Conservation (phyloP, 2,113 vertebrate genomes). For the Stigmatopora argus region DNA sequence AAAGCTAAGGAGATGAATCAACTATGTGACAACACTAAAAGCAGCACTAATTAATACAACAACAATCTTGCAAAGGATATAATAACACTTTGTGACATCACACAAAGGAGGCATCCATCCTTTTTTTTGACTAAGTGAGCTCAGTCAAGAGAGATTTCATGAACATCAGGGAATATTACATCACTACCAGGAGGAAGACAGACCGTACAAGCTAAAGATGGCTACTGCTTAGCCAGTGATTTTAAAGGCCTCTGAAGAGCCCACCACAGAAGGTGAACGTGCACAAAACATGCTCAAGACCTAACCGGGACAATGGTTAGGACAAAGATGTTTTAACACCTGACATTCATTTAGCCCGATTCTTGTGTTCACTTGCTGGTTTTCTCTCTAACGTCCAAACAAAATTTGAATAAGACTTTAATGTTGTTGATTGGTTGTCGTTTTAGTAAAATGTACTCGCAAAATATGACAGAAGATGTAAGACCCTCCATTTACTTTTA, state of each 20-base stretch:
- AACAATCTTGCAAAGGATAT: neutral
- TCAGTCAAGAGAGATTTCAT: conserved; percentile 30
- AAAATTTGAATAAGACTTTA: too few species aligned
- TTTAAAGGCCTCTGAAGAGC: conserved; percentile 24
- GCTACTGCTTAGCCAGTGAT: conserved; percentile 39
- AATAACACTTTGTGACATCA: neutral
- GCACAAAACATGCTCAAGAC: neutral
- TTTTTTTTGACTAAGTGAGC: neutral
- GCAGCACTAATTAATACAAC: neutral
- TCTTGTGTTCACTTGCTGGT: neutral
- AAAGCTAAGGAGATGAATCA: neutral
- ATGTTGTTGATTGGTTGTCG: too few species aligned
- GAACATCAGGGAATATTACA: conserved; percentile 19
- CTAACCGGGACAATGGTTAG: neutral
- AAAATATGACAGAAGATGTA: too few species aligned
- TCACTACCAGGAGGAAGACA: conserved; percentile 33
- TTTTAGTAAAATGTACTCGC: too few species aligned
- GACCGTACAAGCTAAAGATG: conserved; percentile 43
- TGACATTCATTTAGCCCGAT: neutral
- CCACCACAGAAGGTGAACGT: conserved; percentile 14
- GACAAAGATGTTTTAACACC: neutral
- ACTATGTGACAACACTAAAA: neutral
- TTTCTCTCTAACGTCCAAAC: neutral
- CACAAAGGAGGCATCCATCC: neutral
- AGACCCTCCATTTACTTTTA: too few species aligned